These are phyloP conservation scores for Thunnus albacares DNA, from an alignment of 2,797 vertebrate genomes.

Conservation along the genomic window DNA sequence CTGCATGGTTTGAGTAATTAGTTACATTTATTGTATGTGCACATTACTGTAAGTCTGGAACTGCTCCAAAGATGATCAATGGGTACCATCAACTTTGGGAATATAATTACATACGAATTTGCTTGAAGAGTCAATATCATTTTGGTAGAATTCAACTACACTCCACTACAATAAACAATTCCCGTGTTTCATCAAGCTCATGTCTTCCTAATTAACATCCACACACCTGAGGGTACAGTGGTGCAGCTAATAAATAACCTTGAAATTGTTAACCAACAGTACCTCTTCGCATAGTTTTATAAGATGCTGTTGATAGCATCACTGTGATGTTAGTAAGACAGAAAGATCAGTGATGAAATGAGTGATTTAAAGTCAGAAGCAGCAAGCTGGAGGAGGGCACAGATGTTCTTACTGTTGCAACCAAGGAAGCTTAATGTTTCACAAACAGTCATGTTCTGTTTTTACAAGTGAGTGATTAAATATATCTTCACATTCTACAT, in stretches of 20 bases:
- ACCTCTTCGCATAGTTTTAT: not conserved
- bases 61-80: not conserved
- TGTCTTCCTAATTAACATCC: slow-evolving; percentile 18
- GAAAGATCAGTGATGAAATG: not conserved
- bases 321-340: not conserved
- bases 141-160: slow-evolving; percentile 1
- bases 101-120: not conserved
- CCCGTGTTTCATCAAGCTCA: not conserved
- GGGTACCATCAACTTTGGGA: not conserved
- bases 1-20: not conserved
- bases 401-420: not conserved
- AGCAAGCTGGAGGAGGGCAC: not conserved
- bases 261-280: not conserved
- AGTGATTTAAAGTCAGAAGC: not conserved
- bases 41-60: not conserved
- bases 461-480: slow-evolving; percentile 26
- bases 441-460: not conserved
- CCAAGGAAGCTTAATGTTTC: not conserved
- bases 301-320: not conserved
- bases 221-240: not conserved
- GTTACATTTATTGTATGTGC: not conserved
- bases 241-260: not conserved
- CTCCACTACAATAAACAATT: not conserved
- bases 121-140: not conserved
- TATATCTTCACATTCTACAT: slow-evolving; percentile 16